A percentile compares a stretch with the other conserved stretches of the same genome.
These are phyloP conservation scores for Spatulosminthurus flaviceps DNA, from an alignment of 2,888 invertebrate genomes.

Conservation along the genomic window DNA sequence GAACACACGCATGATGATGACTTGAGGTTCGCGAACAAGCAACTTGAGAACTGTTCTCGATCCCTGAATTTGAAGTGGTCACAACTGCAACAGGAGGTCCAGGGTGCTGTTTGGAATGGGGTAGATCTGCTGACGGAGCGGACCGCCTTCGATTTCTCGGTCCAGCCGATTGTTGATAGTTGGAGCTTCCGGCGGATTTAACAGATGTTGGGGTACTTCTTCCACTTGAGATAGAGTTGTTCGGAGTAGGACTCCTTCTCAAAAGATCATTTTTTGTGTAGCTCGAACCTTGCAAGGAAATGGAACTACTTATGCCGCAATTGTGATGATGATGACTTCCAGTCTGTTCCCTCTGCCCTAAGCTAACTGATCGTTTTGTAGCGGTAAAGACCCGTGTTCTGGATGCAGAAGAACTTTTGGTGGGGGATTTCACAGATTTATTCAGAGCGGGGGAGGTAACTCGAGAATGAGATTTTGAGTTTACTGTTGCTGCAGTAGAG, in stretches of 20 bases:
- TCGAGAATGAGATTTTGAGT: slow-evolving; percentile 3
- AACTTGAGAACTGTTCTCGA: neutral
- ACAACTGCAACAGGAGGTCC: neutral
- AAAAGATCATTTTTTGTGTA: slow-evolving; percentile 49
- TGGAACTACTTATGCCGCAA: slow-evolving; percentile 29
- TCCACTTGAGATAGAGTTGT: slow-evolving; percentile 50
- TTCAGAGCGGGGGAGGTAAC: slow-evolving; percentile 18
- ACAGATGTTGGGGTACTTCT: slow-evolving; percentile 55
- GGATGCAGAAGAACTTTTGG: slow-evolving; percentile 24
- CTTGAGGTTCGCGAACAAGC: slow-evolving; percentile 37
- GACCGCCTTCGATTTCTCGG: slow-evolving; percentile 54
- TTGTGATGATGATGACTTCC: slow-evolving; percentile 44
- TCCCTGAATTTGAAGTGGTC: slow-evolving; percentile 28
- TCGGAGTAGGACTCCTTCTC: slow-evolving; percentile 56
- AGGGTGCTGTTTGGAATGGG: slow-evolving; percentile 31
- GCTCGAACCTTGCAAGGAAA: neutral
- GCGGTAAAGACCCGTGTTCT: slow-evolving; percentile 59
- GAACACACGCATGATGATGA: slow-evolving; percentile 42
- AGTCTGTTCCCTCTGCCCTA: slow-evolving; percentile 36
- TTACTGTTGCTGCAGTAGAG: slow-evolving; percentile 6
- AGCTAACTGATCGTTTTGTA: slow-evolving; percentile 55
- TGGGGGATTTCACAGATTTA: slow-evolving; percentile 34
- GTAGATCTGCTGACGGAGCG: slow-evolving; percentile 51
- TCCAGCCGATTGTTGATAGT: slow-evolving; percentile 47
- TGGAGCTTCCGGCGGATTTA: slow-evolving; percentile 37